Percentiles rank a stretch among this genome's conserved stretches.
phyloP scores from a whole-genome alignment of 2,888 invertebrate genomes.

The Branchipolynoe longqiensis region DNA sequence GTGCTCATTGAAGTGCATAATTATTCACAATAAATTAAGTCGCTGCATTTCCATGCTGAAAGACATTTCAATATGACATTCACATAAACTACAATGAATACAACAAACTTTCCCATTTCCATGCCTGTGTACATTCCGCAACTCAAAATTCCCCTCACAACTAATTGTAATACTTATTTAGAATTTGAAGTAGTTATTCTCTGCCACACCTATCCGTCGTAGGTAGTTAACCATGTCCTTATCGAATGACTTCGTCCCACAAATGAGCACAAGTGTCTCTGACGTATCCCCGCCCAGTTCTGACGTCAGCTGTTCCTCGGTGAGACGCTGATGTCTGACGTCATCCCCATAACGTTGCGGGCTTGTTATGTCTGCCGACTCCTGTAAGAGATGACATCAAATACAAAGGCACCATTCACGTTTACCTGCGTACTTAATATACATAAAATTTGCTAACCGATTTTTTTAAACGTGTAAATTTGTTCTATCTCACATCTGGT shows the following conservation, averaged over 20 bases:
- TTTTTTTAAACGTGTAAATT: too few species aligned
- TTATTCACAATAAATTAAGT: not conserved
- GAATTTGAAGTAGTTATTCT: conserved; percentile 71
- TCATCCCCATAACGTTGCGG: conserved; percentile 71
- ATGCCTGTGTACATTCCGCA: too few species aligned
- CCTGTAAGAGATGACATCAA: too few species aligned
- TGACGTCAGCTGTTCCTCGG: conserved; percentile 58
- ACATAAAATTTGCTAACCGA: too few species aligned
- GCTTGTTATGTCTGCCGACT: not conserved
- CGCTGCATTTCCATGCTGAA: not conserved
- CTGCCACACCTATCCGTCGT: conserved; percentile 64
- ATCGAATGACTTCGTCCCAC: conserved; percentile 86
- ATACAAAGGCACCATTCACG: too few species aligned
- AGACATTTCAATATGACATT: not conserved
- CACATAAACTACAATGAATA: too few species aligned
- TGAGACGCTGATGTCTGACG: conserved; percentile 69
- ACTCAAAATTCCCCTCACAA: too few species aligned
- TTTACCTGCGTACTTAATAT: too few species aligned
- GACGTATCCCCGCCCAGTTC: conserved; percentile 61
- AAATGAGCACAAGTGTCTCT: conserved; percentile 83
- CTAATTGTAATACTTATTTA: conserved; percentile 53
- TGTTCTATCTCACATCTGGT: too few species aligned
- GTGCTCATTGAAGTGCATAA: too few species aligned
- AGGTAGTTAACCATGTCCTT: conserved; percentile 82
- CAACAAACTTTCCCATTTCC: too few species aligned